These are phyloP conservation scores for Aepyceros melampus DNA, from an alignment of 2,113 vertebrate species.

Conservation along the genomic window DNA sequence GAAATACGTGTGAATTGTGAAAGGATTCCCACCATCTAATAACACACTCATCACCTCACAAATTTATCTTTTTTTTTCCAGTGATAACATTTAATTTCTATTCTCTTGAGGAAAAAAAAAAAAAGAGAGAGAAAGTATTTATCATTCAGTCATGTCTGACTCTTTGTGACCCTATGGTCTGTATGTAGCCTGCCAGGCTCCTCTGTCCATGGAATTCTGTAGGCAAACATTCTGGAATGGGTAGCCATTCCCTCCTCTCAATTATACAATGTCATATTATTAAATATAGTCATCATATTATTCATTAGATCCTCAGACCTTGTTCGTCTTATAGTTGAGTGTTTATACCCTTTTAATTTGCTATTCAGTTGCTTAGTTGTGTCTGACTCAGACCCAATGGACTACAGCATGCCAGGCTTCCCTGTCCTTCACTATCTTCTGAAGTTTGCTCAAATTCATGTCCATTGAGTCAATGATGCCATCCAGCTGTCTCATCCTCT, in stretches of 20 bases:
- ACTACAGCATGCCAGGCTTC: not conserved
- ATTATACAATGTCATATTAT: not conserved
- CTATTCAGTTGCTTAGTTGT: not conserved
- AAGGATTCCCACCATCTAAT: not conserved
- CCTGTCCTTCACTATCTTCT: not conserved
- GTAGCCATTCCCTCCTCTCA: not conserved
- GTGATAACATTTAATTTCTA: not conserved
- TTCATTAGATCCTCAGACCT: not conserved
- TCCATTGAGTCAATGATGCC: not conserved
- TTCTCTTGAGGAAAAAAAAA: not conserved
- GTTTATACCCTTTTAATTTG: not conserved
- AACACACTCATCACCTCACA: not conserved
- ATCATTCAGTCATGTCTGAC: not conserved
- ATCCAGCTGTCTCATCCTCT: not conserved
- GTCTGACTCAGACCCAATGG: not conserved
- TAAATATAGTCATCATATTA: not conserved
- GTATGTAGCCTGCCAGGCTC: not conserved
- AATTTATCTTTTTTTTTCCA: not conserved
- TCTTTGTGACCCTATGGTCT: not conserved
- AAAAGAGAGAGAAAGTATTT: not conserved
- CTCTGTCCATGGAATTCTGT: not conserved
- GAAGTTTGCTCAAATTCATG: not conserved
- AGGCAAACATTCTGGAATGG: not conserved
- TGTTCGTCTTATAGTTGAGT: not conserved
- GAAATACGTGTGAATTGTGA: not conserved